phyloP scores from a whole-genome alignment of 1,140 invertebrate species.

The Nasonia giraulti region DNA sequence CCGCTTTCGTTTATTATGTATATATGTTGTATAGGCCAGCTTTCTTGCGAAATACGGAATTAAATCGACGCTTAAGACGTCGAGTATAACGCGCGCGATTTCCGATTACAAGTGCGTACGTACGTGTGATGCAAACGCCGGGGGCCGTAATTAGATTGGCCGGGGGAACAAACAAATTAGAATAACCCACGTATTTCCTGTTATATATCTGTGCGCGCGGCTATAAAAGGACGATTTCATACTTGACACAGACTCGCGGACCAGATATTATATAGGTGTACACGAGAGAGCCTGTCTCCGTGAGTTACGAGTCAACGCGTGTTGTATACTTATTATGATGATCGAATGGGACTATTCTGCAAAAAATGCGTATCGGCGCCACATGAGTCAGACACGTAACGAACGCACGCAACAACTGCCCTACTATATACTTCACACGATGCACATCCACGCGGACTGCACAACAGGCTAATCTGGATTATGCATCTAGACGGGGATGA shows the following conservation, averaged over 20 bases:
- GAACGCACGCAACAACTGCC: neutral
- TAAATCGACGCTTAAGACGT: neutral
- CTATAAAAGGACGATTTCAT: slow-evolving; percentile 1
- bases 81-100: neutral
- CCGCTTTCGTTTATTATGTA: too few species aligned
- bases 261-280: neutral
- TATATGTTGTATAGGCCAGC: too few species aligned
- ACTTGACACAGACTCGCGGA: slow-evolving; percentile 1
- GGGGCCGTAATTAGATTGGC: neutral
- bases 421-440: too few species aligned
- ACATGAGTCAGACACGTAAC: neutral
- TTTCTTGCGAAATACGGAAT: too few species aligned
- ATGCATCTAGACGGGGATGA: neutral
- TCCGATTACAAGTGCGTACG: neutral
- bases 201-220: neutral
- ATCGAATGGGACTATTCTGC: neutral
- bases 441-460: neutral
- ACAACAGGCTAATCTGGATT: neutral
- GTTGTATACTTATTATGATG: neutral
- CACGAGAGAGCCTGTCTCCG: too few species aligned
- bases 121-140: neutral
- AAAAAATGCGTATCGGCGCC: neutral
- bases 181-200: slow-evolving; percentile 25
- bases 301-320: neutral
- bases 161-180: neutral